A percentile compares a stretch with the other conserved stretches of the same genome.
Evolutionary conservation across 2,113 vertebrate species (phyloP).

Genomic region (Ciconia stormi): DNA sequence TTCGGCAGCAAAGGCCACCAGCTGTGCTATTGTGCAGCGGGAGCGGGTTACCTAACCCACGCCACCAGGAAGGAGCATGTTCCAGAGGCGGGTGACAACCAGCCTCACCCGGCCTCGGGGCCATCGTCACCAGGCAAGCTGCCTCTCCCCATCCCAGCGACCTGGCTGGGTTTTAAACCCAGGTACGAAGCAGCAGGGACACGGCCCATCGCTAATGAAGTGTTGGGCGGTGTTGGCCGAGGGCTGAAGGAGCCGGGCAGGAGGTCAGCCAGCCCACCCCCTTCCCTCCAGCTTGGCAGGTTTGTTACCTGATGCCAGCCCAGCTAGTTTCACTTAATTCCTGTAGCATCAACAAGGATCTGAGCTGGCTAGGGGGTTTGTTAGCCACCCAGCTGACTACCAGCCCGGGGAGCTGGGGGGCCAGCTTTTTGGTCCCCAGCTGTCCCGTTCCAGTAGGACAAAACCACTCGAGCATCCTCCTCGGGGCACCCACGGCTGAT

Average conservation of each 20-base stretch:
- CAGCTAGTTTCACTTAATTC: not conserved
- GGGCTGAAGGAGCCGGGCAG: not conserved
- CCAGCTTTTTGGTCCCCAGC: not conserved
- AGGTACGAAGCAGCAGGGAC: not conserved
- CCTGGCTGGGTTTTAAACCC: not conserved
- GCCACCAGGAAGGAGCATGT: not conserved
- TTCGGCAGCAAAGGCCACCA: slow-evolving; percentile 53
- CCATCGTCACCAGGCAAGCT: fast-evolving
- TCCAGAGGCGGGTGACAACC: not conserved
- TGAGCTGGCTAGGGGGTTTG: not conserved
- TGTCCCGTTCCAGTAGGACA: not conserved
- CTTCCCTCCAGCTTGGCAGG: not conserved
- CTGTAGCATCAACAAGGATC: not conserved
- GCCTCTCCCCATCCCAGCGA: not conserved
- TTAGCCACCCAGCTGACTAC: not conserved
- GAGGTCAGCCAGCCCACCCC: not conserved
- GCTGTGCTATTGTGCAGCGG: not conserved
- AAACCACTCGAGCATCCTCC: not conserved
- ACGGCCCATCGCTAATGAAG: fast-evolving
- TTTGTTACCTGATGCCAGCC: not conserved
- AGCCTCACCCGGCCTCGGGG: not conserved
- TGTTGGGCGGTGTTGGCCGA: fast-evolving
- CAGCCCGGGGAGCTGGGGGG: not conserved
- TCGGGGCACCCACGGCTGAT: not conserved
- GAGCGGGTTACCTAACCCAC: not conserved